Percentiles rank a stretch among this genome's conserved stretches.
Evolutionary conservation across 2,797 vertebrate species (phyloP).

Genomic region (Propithecus perrieri): DNA sequence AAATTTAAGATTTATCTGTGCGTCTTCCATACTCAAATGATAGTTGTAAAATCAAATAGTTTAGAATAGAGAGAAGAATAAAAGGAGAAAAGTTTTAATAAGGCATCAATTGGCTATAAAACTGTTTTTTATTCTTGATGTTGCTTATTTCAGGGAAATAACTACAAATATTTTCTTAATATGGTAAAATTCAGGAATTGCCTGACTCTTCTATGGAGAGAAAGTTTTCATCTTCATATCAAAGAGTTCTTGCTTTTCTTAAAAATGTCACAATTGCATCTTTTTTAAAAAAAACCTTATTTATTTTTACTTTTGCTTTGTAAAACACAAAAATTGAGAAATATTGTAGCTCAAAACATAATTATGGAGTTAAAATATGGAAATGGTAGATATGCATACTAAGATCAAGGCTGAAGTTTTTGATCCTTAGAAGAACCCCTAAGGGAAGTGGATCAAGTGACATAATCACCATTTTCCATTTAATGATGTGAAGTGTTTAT

Average conservation of each 20-base stretch:
- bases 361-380: conserved; percentile 39
- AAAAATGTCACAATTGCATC: conserved; percentile 40
- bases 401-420: conserved; percentile 49
- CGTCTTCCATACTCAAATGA: neutral
- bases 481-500: conserved; percentile 55
- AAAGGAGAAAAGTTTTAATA: conserved; percentile 38
- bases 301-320: conserved; percentile 55
- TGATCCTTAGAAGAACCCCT: conserved; percentile 47
- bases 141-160: conserved; percentile 55
- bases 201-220: conserved; percentile 32
- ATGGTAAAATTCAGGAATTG: conserved; percentile 14
- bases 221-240: conserved; percentile 50
- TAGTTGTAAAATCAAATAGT: conserved; percentile 41
- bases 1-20: neutral
- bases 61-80: neutral
- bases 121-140: conserved; percentile 1
- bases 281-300: neutral
- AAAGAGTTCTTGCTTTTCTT: conserved; percentile 49
- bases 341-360: conserved; percentile 51
- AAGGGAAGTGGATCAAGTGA: conserved; percentile 31
- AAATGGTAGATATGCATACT: neutral
- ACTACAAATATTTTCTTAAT: conserved; percentile 46
- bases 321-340: conserved; percentile 55
- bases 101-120: neutral
- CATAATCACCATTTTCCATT: conserved; percentile 8